phyloP scores from a whole-genome alignment of 1,140 invertebrate genomes.

The Leptoteleia sp. region DNA sequence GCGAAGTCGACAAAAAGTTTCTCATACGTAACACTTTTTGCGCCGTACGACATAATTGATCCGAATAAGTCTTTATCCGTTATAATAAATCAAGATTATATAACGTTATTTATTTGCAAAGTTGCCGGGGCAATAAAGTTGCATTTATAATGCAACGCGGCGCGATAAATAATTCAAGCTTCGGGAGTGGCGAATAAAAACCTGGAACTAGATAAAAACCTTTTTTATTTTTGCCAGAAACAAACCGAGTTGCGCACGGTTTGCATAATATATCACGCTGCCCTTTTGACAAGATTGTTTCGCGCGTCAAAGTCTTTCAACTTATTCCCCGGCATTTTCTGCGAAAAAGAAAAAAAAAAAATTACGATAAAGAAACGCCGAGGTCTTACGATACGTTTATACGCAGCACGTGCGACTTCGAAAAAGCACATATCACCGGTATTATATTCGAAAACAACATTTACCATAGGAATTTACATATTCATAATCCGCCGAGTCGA shows the following conservation, averaged over 20 bases:
- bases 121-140: slow-evolving; percentile 7
- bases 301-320: slow-evolving; percentile 26
- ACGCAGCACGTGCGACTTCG: slow-evolving; percentile 29
- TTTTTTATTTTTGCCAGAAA: slow-evolving; percentile 10
- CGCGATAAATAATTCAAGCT: slow-evolving; percentile 11
- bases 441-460: slow-evolving; percentile 20
- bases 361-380: slow-evolving; percentile 8
- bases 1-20: too few relatives aligned
- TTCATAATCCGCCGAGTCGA: too few relatives aligned
- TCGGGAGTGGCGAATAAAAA: slow-evolving; percentile 10
- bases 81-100: slow-evolving; percentile 17
- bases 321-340: slow-evolving; percentile 14
- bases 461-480: too few relatives aligned
- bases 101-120: not conserved
- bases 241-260: slow-evolving; percentile 33
- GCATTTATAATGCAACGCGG: slow-evolving; percentile 3
- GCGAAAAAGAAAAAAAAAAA: too few relatives aligned
- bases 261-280: slow-evolving; percentile 44
- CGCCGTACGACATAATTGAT: not conserved
- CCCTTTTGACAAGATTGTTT: slow-evolving; percentile 18
- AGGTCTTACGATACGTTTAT: slow-evolving; percentile 29
- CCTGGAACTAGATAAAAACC: slow-evolving; percentile 17
- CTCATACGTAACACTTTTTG: not conserved
- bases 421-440: slow-evolving; percentile 26
- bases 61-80: not conserved